A percentile compares a stretch with the other conserved stretches of the same genome.
Conservation (phyloP, 2,113 vertebrate genomes). For the Erythrolamprus reginae region DNA sequence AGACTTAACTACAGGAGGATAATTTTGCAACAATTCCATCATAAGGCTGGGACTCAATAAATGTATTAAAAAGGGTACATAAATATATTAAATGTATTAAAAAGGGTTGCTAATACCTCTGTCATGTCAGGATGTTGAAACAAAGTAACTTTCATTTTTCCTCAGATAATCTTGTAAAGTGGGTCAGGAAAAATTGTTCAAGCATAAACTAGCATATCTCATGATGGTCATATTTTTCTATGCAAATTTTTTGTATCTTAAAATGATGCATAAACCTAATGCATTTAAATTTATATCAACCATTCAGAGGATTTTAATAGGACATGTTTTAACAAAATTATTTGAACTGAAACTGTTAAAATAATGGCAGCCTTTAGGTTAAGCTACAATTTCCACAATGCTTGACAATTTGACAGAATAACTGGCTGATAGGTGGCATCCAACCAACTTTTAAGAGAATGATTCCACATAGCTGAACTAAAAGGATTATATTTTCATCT, state of each 20-base stretch:
- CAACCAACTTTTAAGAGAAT: background rate
- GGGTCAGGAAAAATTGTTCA: background rate
- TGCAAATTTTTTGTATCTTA: slow-evolving; percentile 41
- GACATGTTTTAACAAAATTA: background rate
- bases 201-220: slow-evolving; percentile 6
- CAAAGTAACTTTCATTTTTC: background rate
- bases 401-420: background rate
- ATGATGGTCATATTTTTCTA: slow-evolving; percentile 30
- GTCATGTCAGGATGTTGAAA: background rate
- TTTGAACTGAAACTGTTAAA: background rate
- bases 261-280: background rate
- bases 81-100: too few relatives aligned
- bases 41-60: background rate
- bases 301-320: background rate
- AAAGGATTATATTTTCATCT: background rate
- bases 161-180: background rate
- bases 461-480: background rate
- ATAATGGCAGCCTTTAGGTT: background rate
- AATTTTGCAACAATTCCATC: background rate
- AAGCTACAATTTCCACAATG: background rate
- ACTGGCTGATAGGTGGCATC: background rate
- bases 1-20: background rate
- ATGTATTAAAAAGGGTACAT: background rate
- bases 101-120: background rate
- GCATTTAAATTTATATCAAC: background rate